A percentile compares a stretch with the other conserved stretches of the same genome.
Evolutionary conservation across 2,888 invertebrate genomes (phyloP).

Genomic region (Metallyticus violacea): DNA sequence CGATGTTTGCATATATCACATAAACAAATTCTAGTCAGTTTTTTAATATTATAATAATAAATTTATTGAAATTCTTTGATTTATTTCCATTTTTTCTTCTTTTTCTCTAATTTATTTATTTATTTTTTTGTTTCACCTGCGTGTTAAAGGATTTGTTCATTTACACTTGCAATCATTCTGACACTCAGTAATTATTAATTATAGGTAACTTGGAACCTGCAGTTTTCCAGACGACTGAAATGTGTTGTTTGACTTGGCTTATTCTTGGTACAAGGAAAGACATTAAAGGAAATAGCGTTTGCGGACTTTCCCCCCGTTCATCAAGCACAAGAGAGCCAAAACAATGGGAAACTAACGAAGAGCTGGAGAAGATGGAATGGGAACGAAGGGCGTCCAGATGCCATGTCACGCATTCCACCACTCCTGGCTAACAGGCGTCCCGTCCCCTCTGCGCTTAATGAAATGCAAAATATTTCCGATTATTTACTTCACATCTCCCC

Average conservation of each 20-base stretch:
- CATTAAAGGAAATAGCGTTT: background rate
- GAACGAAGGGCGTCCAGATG: background rate
- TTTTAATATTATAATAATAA: too few species aligned
- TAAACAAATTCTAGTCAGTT: too few species aligned
- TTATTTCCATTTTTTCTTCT: too few species aligned
- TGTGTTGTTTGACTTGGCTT: background rate
- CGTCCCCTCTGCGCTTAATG: background rate
- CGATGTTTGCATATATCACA: too few species aligned
- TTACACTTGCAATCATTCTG: too few species aligned
- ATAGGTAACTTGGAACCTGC: too few species aligned
- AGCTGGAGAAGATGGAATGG: background rate
- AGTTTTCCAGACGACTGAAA: background rate
- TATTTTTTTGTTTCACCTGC: too few species aligned
- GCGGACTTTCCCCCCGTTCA: background rate
- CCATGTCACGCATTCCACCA: background rate
- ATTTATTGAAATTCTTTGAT: too few species aligned
- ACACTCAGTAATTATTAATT: too few species aligned
- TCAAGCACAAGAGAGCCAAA: background rate
- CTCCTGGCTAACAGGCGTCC: background rate
- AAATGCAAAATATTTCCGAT: background rate
- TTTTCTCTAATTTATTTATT: too few species aligned
- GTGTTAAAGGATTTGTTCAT: too few species aligned
- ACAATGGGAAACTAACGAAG: background rate
- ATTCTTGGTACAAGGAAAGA: background rate
- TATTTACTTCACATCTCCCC: background rate